Evolutionary conservation across 2,797 vertebrate genomes (phyloP).

Genomic region (Syngnathus rostellatus): DNA sequence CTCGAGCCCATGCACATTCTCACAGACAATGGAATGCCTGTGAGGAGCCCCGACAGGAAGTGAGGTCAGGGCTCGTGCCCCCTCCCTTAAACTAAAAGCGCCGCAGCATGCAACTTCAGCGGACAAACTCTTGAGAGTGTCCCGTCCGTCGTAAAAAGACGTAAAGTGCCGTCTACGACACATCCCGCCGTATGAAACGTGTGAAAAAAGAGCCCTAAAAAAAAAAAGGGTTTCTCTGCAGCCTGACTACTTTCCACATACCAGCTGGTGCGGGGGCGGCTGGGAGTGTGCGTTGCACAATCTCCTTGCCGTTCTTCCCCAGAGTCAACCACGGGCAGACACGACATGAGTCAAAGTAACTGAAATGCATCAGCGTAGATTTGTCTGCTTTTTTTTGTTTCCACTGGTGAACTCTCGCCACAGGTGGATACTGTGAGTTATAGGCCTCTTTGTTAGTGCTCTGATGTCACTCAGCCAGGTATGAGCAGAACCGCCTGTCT

Average conservation of each 20-base stretch:
- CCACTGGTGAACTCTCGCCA: background rate
- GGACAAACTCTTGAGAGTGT: slow-evolving; percentile 36
- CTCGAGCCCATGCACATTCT: slow-evolving; percentile 68
- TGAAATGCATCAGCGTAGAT: slow-evolving; percentile 15
- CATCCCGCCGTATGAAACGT: slow-evolving; percentile 11
- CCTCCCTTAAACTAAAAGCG: slow-evolving; percentile 58
- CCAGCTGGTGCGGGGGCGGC: slow-evolving; percentile 26
- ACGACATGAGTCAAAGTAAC: slow-evolving; percentile 34
- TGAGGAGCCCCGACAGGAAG: slow-evolving; percentile 74
- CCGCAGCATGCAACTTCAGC: slow-evolving; percentile 36
- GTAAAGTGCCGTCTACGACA: slow-evolving; percentile 31
- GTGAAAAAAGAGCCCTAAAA: slow-evolving; percentile 15
- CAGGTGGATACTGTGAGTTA: background rate
- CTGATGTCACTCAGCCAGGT: slow-evolving; percentile 5
- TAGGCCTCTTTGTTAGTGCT: background rate
- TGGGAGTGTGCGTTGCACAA: slow-evolving; percentile 40
- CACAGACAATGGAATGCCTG: slow-evolving; percentile 78
- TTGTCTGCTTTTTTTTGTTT: slow-evolving; percentile 2
- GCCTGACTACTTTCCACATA: slow-evolving; percentile 27
- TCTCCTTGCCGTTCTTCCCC: slow-evolving; percentile 3
- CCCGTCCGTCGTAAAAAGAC: slow-evolving; percentile 53
- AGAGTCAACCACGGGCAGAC: slow-evolving; percentile 21
- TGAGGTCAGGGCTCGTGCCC: slow-evolving; percentile 73
- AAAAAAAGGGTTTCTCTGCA: slow-evolving; percentile 19
- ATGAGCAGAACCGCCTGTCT: background rate